Evolutionary conservation across 2,113 vertebrate genomes (phyloP).

Genomic region (Leucosticte australis): DNA sequence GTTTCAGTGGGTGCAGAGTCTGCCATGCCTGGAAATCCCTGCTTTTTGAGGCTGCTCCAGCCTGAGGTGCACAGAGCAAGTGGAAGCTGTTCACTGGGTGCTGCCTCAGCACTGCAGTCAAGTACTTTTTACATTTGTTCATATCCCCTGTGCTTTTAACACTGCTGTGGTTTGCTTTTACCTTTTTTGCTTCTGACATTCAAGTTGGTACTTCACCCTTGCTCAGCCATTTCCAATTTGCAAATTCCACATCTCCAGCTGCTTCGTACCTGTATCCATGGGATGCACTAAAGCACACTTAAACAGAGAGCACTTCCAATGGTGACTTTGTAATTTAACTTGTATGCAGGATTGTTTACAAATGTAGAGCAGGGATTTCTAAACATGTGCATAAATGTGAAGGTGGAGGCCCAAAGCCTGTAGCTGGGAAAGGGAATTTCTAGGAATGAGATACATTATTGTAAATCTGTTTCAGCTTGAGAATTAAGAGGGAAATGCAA

Average conservation of each 20-base stretch:
- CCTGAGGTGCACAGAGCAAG: neutral
- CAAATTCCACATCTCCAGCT: neutral
- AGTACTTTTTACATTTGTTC: neutral
- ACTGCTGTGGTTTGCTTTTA: neutral
- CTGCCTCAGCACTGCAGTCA: neutral
- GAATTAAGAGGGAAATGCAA: neutral
- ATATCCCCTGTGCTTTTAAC: neutral
- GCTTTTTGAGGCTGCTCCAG: neutral
- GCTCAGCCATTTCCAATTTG: neutral
- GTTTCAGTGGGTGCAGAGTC: neutral
- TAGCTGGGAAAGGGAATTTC: neutral
- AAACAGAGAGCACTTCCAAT: neutral
- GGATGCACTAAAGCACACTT: neutral
- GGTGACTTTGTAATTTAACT: neutral
- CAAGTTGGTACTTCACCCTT: neutral
- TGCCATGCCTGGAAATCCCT: neutral
- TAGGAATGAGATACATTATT: neutral
- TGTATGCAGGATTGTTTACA: fast-evolving
- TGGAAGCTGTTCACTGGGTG: neutral
- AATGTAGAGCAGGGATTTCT: neutral
- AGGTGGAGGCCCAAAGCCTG: neutral
- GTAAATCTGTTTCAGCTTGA: neutral
- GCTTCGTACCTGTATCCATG: neutral
- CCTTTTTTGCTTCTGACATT: neutral
- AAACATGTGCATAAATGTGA: neutral